Conservation (phyloP, 2,797 vertebrate species). For the Myotis pilosus region DNA sequence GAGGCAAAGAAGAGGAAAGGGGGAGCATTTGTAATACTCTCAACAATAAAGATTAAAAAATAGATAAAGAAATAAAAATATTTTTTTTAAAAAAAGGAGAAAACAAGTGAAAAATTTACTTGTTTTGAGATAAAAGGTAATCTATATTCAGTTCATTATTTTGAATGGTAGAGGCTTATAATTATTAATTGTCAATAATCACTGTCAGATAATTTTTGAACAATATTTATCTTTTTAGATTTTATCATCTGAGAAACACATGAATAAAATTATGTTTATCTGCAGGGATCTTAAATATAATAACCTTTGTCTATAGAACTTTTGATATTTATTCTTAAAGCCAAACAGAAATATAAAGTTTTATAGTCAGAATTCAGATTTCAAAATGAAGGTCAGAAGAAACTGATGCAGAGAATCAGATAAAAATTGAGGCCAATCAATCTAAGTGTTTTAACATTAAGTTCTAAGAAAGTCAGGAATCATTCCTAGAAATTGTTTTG, state of each 20-base stretch:
- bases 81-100: no score
- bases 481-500: background rate
- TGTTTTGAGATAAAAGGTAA: background rate
- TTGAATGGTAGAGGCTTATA: background rate
- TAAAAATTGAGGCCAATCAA: conserved; percentile 3
- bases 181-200: background rate
- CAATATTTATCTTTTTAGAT: conserved; percentile 3
- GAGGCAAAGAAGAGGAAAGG: no score
- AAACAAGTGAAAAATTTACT: conserved; percentile 19
- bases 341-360: background rate
- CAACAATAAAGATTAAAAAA: no score
- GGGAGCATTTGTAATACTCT: no score
- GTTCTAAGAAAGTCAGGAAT: background rate
- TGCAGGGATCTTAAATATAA: background rate
- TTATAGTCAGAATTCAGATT: background rate
- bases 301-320: background rate
- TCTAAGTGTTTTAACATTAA: conserved; percentile 7
- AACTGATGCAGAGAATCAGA: background rate
- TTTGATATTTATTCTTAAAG: background rate
- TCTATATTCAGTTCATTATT: conserved; percentile 17
- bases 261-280: conserved; percentile 34
- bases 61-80: no score
- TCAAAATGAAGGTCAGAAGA: conserved; percentile 25
- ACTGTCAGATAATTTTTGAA: background rate
- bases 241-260: background rate